Percentiles rank a stretch among this genome's conserved stretches.
Conservation (phyloP, 2,113 vertebrate genomes). For the Platysternon megacephalum region DNA sequence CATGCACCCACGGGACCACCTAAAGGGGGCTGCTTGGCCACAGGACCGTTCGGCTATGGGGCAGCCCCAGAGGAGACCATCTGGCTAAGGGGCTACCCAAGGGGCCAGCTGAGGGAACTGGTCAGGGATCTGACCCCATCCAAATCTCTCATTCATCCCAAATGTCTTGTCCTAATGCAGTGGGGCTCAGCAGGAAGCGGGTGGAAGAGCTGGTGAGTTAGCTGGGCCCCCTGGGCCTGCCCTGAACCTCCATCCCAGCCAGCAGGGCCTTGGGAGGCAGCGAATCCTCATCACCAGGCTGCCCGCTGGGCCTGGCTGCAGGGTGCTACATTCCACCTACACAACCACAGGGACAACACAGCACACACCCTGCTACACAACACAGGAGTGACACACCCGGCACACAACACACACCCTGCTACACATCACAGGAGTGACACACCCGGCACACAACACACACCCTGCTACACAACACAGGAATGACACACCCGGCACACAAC, state of each 20-base stretch:
- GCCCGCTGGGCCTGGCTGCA: not conserved
- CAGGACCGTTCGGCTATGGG: not conserved
- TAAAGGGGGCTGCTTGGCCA: not conserved
- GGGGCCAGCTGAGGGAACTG: not conserved
- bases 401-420: no score
- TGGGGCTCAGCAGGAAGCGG: not conserved
- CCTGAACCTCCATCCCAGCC: rapidly evolving
- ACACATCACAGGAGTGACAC: not conserved
- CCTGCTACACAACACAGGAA: no score
- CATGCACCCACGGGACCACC: not conserved
- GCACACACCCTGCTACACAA: not conserved
- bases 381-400: no score
- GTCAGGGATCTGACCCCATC: not conserved
- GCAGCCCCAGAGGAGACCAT: rapidly evolving
- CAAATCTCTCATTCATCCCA: not conserved
- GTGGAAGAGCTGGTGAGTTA: not conserved
- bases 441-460: no score
- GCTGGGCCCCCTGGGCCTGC: not conserved
- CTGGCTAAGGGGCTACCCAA: not conserved
- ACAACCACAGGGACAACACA: not conserved
- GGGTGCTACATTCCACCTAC: not conserved
- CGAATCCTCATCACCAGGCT: rapidly evolving
- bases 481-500: no score
- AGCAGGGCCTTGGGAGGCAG: not conserved
- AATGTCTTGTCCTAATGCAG: not conserved